Conservation (phyloP, 1,140 invertebrate genomes). For the Steinernema khuongi region DNA sequence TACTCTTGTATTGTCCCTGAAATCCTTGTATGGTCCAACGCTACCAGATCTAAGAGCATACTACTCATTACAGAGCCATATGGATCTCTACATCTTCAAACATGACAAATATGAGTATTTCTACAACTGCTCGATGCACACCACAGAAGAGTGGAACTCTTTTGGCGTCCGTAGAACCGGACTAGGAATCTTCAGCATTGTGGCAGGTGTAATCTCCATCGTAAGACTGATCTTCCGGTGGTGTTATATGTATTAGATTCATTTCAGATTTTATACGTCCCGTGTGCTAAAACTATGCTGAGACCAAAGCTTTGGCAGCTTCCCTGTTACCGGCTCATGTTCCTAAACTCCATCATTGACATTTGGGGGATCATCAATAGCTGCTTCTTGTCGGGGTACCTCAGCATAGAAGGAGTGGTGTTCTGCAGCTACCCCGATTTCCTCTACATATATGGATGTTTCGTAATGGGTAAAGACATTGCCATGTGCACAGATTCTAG, state of each 20-base stretch:
- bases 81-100: background rate
- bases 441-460: background rate
- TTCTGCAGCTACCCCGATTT: background rate
- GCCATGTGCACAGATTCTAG: background rate
- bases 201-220: background rate
- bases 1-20: no score
- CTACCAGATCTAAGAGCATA: no score
- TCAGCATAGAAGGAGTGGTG: background rate
- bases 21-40: no score
- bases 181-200: background rate
- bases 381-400: background rate
- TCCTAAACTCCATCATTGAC: background rate
- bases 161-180: background rate
- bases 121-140: conserved; percentile 10
- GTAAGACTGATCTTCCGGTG: background rate
- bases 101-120: background rate
- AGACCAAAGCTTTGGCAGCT: background rate
- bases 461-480: background rate
- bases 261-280: background rate
- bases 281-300: background rate
- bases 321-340: background rate
- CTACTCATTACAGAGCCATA: no score
- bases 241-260: no score
- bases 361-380: background rate
- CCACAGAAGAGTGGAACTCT: background rate